These are phyloP conservation scores for Hydrozoanthus tunicans DNA, from an alignment of 64 coral and sea anemone species.

Conservation along the genomic window DNA sequence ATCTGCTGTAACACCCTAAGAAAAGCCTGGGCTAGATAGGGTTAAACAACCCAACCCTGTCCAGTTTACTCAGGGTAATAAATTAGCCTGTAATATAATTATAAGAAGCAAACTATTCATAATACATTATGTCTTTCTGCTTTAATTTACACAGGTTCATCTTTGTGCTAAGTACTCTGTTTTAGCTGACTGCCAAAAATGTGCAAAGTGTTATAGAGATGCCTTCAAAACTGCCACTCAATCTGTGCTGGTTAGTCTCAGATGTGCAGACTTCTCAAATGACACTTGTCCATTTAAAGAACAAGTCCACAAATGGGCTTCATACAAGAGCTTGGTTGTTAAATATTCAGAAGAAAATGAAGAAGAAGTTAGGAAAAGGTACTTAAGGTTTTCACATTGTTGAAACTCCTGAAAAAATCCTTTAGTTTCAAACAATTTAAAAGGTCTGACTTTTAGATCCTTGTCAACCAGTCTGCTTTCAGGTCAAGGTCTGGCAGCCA, in stretches of 20 bases:
- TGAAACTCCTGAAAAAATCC: not conserved
- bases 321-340: conserved; percentile 24
- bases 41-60: too few species aligned
- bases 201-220: conserved; percentile 23
- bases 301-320: conserved; percentile 26
- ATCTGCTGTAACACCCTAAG: too few species aligned
- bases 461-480: too few species aligned
- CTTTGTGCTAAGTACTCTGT: conserved; percentile 32
- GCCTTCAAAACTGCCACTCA: conserved; percentile 20
- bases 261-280: not conserved
- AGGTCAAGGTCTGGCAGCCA: too few species aligned
- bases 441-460: too few species aligned
- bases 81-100: not conserved
- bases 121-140: not conserved
- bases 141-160: conserved; percentile 24
- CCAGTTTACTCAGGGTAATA: not conserved
- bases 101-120: not conserved
- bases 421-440: too few species aligned
- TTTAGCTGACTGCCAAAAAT: conserved; percentile 45
- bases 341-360: conserved; percentile 30
- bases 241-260: conserved; percentile 8
- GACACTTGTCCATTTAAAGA: not conserved
- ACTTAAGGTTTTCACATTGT: not conserved
- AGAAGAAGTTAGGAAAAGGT: conserved; percentile 23
- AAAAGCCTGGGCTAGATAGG: too few species aligned